Conservation (phyloP, 1,140 invertebrate species). For the Mizuhopecten yessoensis region DNA sequence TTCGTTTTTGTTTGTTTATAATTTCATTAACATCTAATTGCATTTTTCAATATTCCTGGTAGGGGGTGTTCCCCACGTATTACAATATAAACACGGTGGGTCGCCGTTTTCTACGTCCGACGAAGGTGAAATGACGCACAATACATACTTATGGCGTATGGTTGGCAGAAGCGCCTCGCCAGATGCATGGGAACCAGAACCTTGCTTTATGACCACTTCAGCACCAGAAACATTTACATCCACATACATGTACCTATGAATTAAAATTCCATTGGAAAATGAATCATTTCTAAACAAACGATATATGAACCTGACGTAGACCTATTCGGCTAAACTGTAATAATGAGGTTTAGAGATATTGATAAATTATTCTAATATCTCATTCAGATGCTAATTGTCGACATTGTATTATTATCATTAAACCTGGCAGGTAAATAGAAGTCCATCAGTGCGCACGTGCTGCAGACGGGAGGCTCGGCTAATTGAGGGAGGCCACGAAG, state of each 20-base stretch:
- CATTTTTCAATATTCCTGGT: not conserved
- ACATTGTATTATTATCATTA: not conserved
- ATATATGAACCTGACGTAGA: not conserved
- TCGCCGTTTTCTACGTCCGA: not conserved
- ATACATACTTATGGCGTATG: slow-evolving; percentile 19
- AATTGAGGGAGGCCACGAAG: not conserved
- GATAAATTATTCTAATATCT: slow-evolving; percentile 1
- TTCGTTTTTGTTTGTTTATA: not conserved
- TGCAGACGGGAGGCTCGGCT: not conserved
- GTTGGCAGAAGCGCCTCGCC: not conserved
- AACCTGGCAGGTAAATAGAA: not conserved
- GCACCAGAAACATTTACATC: not conserved
- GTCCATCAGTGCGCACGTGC: not conserved
- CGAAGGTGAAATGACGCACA: no score
- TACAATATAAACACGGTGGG: not conserved
- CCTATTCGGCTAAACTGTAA: not conserved
- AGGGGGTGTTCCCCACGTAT: not conserved
- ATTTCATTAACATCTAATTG: not conserved
- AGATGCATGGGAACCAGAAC: not conserved
- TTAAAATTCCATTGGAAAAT: slow-evolving; percentile 21
- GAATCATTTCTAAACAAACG: not conserved
- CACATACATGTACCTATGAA: not conserved
- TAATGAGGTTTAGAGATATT: not conserved
- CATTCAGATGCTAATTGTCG: not conserved
- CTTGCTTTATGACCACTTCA: slow-evolving; percentile 21